These are phyloP conservation scores for Eurosta solidaginis DNA, from an alignment of 1,140 invertebrate genomes.

Conservation along the genomic window DNA sequence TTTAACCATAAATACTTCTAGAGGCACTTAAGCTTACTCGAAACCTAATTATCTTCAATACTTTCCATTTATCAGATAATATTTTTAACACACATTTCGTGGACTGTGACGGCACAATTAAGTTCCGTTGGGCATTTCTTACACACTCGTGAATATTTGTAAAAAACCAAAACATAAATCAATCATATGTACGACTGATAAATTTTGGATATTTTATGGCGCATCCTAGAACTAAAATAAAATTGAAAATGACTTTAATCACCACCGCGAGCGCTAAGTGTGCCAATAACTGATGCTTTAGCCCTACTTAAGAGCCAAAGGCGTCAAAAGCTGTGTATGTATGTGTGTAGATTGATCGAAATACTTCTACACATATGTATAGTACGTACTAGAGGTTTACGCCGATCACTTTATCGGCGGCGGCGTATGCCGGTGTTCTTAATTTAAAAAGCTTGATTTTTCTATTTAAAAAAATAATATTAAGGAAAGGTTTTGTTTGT, in stretches of 20 bases:
- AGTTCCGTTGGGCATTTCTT: not conserved
- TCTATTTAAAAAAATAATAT: no score
- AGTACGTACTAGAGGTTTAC: no score
- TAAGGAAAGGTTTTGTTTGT: no score
- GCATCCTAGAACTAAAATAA: conserved; percentile 1
- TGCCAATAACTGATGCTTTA: not conserved
- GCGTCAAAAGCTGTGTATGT: no score
- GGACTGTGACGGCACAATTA: not conserved
- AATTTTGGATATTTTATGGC: conserved; percentile 28
- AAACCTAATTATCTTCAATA: no score
- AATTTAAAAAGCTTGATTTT: no score
- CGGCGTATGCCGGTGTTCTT: no score
- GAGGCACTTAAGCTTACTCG: no score
- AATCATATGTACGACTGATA: conserved; percentile 33
- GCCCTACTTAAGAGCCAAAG: not conserved
- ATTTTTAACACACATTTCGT: not conserved
- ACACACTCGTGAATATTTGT: conserved; percentile 8
- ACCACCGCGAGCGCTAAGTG: not conserved
- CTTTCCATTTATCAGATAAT: no score
- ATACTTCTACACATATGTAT: no score
- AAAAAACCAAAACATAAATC: conserved; percentile 30
- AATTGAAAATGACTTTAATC: not conserved
- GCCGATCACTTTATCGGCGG: no score
- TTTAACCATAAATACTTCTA: no score
- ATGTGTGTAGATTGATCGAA: not conserved